These are phyloP conservation scores for Rostratula benghalensis DNA, from an alignment of 2,113 vertebrate species.

Conservation along the genomic window DNA sequence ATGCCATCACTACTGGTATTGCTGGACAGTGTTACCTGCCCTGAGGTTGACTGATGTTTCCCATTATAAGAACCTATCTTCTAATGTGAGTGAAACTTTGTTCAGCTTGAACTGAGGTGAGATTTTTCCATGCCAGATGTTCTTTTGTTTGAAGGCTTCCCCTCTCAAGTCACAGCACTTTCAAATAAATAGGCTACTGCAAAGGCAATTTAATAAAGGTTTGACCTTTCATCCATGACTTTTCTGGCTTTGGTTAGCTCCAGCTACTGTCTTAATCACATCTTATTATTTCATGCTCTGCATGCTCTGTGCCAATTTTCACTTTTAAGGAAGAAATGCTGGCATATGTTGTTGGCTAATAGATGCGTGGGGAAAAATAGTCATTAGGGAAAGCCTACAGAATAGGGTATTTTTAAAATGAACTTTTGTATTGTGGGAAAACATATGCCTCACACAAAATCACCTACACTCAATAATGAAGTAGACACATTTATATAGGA, in stretches of 20 bases:
- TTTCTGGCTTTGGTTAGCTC: constrained; percentile 11
- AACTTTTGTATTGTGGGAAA: constrained; percentile 46
- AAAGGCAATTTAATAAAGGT: neutral
- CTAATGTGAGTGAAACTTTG: neutral
- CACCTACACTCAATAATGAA: neutral
- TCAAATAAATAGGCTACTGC: neutral
- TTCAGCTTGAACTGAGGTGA: neutral
- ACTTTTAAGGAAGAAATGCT: constrained; percentile 42
- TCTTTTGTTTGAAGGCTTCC: neutral
- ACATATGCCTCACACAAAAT: neutral
- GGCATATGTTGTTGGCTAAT: constrained; percentile 16
- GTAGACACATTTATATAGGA: neutral
- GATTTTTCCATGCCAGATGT: neutral
- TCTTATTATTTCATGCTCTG: neutral
- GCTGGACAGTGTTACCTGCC: neutral
- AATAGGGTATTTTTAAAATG: constrained; percentile 44
- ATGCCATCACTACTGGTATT: neutral
- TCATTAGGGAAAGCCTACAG: constrained; percentile 18
- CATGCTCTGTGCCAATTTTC: neutral
- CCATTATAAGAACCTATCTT: neutral
- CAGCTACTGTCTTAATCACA: constrained; percentile 22
- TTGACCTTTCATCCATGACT: constrained; percentile 20
- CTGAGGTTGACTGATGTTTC: neutral
- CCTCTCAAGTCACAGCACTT: neutral
- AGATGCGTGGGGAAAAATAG: neutral